These are phyloP conservation scores for Cricetomys ansorgei DNA, from an alignment of 2,113 vertebrate genomes.

Conservation along the genomic window DNA sequence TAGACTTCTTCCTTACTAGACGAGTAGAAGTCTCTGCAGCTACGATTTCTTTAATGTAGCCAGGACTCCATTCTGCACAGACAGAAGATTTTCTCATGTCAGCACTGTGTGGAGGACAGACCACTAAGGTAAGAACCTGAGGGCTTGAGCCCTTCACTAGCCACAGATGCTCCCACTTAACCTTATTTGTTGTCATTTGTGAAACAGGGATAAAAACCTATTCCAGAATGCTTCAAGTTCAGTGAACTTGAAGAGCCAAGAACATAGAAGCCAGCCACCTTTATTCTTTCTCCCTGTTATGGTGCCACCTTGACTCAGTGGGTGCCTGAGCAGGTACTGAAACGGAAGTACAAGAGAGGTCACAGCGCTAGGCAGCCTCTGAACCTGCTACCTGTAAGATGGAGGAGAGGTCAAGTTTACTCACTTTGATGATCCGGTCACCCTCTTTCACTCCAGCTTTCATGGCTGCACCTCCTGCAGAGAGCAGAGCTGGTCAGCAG, in stretches of 20 bases:
- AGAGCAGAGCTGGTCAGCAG: slow-evolving; percentile 50
- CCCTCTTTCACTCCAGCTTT: slow-evolving; percentile 97
- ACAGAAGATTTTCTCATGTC: neutral
- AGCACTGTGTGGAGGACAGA: neutral
- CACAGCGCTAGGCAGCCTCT: neutral
- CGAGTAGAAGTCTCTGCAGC: neutral
- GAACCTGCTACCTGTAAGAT: neutral
- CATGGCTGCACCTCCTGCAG: slow-evolving; percentile 94
- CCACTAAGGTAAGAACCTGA: neutral
- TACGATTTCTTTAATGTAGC: neutral
- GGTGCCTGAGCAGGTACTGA: neutral
- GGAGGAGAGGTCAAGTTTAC: neutral
- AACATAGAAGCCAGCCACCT: neutral
- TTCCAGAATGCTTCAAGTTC: neutral
- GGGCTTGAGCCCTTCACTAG: neutral
- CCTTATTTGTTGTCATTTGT: neutral
- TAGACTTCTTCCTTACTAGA: neutral
- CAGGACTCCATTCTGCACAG: neutral
- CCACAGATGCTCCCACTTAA: neutral
- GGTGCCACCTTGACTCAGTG: neutral
- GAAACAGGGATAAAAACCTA: neutral
- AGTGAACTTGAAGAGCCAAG: neutral
- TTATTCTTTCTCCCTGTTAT: no score
- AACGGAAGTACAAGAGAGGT: neutral
- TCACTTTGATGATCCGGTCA: slow-evolving; percentile 96